Conservation (phyloP, 2,797 vertebrate species). For the Philypnodon macrostomus region DNA sequence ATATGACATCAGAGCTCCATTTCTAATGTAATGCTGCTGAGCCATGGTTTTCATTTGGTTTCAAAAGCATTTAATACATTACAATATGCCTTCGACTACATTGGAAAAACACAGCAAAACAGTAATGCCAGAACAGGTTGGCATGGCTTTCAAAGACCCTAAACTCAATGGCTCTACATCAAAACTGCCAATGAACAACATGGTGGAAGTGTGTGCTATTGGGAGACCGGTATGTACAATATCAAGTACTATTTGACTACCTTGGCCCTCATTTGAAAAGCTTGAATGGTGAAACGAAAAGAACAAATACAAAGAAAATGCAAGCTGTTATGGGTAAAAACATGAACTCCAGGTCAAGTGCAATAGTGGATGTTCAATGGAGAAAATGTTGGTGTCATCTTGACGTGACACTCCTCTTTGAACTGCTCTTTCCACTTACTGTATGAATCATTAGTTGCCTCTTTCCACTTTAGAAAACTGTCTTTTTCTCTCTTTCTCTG, state of each 20-base stretch:
- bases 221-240: constrained; percentile 9
- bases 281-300: not conserved
- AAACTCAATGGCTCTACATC: constrained; percentile 16
- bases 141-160: constrained; percentile 14
- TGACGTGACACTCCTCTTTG: constrained; percentile 51
- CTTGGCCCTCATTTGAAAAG: constrained; percentile 1
- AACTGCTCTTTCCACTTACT: constrained; percentile 61
- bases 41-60: constrained; percentile 18
- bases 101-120: constrained; percentile 18
- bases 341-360: constrained; percentile 42
- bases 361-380: constrained; percentile 48
- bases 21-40: not conserved
- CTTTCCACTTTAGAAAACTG: constrained; percentile 29
- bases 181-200: constrained; percentile 49
- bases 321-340: constrained; percentile 15
- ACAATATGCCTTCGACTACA: constrained; percentile 1
- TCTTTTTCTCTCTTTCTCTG: constrained; percentile 42
- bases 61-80: constrained; percentile 12
- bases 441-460: constrained; percentile 49
- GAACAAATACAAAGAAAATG: constrained; percentile 14
- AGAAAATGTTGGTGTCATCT: constrained; percentile 32
- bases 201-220: constrained; percentile 29
- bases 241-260: constrained; percentile 1
- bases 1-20: constrained; percentile 10
- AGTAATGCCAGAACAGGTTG: constrained; percentile 21